These are phyloP conservation scores for Brachyhypopomus occidentalis DNA, from an alignment of 2,113 vertebrate genomes.

Conservation along the genomic window DNA sequence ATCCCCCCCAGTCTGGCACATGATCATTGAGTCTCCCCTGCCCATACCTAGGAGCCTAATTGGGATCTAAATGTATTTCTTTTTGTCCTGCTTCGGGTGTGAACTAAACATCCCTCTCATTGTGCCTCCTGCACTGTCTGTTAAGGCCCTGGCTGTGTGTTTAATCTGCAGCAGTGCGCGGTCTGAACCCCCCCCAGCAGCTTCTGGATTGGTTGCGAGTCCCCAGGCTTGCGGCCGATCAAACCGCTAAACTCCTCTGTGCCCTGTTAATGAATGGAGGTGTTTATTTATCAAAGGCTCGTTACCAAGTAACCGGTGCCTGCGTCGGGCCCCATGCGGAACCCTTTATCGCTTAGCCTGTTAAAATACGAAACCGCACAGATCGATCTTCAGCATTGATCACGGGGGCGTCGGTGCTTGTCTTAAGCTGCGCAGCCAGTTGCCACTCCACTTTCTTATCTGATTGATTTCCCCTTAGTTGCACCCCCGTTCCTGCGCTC, in stretches of 20 bases:
- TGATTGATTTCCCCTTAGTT: slow-evolving; percentile 6
- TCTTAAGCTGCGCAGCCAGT: slow-evolving; percentile 16
- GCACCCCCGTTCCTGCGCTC: slow-evolving; percentile 6
- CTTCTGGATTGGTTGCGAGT: slow-evolving; percentile 22
- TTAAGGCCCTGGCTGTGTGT: not conserved
- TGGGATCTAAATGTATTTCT: not conserved
- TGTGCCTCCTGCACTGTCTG: not conserved
- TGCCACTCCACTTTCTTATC: slow-evolving; percentile 7
- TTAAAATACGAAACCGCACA: not conserved
- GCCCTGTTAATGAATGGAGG: slow-evolving; percentile 29
- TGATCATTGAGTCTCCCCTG: slow-evolving; percentile 3
- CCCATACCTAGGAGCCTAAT: not conserved
- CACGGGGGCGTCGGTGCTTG: not conserved
- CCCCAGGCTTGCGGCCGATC: slow-evolving; percentile 18
- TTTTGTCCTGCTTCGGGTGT: not conserved
- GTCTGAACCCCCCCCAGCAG: not conserved
- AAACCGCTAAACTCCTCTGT: slow-evolving; percentile 36
- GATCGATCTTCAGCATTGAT: slow-evolving; percentile 37
- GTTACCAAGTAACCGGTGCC: slow-evolving; percentile 39
- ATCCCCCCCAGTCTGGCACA: not conserved
- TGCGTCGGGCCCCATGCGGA: not conserved
- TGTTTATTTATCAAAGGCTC: slow-evolving; percentile 48
- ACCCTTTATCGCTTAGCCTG: slow-evolving; percentile 22
- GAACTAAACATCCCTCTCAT: not conserved
- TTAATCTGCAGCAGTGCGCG: not conserved